These are phyloP conservation scores for Drosophila peninsularis DNA, from an alignment of 2,888 invertebrate genomes.

Conservation along the genomic window DNA sequence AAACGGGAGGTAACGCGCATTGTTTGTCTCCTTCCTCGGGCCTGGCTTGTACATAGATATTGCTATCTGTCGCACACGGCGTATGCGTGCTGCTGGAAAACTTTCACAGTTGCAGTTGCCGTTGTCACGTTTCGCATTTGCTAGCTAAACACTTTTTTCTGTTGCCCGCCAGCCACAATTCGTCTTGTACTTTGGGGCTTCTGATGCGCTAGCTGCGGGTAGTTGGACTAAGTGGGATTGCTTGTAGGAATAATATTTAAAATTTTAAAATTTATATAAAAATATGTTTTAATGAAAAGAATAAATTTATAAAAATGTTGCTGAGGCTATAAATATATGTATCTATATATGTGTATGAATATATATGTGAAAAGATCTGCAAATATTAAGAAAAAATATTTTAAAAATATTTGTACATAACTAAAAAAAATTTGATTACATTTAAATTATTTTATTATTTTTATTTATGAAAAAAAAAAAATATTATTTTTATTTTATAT, in stretches of 20 bases:
- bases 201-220: slow-evolving; percentile 7
- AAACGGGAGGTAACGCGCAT: slow-evolving; percentile 28
- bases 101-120: slow-evolving; percentile 58
- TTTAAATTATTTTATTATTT: no score
- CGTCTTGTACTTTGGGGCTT: slow-evolving; percentile 24
- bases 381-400: no score
- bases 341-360: no score
- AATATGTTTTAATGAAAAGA: neutral
- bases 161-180: slow-evolving; percentile 20
- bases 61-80: slow-evolving; percentile 31
- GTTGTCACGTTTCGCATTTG: slow-evolving; percentile 70
- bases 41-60: neutral
- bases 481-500: no score
- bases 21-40: slow-evolving; percentile 4
- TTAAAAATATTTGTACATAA: no score
- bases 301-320: neutral
- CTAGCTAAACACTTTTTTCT: slow-evolving; percentile 54
- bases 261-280: neutral
- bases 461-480: no score
- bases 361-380: no score
- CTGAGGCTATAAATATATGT: no score
- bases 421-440: no score
- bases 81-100: slow-evolving; percentile 65
- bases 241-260: neutral
- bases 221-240: neutral